These are phyloP conservation scores for Amblyjoppa fuscipennis DNA, from an alignment of 2,888 invertebrate species.

Conservation along the genomic window DNA sequence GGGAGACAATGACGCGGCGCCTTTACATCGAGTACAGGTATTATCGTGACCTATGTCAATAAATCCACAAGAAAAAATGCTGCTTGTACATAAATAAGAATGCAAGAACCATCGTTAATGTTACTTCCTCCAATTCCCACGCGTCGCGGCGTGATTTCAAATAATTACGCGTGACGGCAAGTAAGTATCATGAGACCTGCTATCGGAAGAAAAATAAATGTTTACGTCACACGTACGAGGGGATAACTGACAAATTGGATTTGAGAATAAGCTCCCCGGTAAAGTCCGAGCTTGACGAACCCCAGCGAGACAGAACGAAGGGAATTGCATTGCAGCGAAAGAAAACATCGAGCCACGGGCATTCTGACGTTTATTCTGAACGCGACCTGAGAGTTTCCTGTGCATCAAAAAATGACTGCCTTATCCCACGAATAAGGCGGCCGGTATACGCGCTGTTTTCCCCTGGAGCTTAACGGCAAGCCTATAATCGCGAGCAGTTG, in stretches of 20 bases:
- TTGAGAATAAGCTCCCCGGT: background rate
- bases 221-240: background rate
- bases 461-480: background rate
- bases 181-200: background rate
- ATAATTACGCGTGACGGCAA: background rate
- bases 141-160: background rate
- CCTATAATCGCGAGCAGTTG: conserved; percentile 2
- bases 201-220: background rate
- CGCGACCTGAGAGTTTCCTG: background rate
- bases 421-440: conserved; percentile 12
- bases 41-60: background rate
- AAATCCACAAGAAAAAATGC: background rate
- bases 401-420: background rate
- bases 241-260: background rate
- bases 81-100: background rate
- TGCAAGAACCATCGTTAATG: background rate
- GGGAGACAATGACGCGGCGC: too few relatives aligned
- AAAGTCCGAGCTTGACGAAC: background rate
- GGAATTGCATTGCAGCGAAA: background rate
- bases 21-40: background rate
- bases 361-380: background rate
- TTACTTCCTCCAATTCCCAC: background rate
- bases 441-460: conserved; percentile 5
- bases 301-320: conserved; percentile 2
- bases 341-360: background rate